Evolutionary conservation across 1,140 invertebrate species (phyloP), one percentile per base, ranked within the genome.

Genomic region (Brachionus asplanchnoidis): DNA sequence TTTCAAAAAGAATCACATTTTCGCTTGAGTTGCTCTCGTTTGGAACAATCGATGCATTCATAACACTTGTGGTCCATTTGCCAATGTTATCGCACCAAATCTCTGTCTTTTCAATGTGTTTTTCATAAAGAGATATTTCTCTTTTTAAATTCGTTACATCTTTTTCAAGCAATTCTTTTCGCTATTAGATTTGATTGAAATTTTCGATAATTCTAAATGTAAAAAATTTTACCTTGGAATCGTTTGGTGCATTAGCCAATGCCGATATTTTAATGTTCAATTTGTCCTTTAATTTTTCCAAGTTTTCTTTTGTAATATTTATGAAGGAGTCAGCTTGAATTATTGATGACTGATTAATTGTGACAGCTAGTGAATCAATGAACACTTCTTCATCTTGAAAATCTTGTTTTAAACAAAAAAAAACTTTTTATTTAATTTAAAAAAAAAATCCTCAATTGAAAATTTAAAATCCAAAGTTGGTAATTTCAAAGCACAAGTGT

Each of bases 21-120:
- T 91, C 5, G 93, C 42, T 73, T 9, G 68, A 20, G 40, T 73
- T 73, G 20, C n/a, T 73, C 17, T 73, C 68, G n/a, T 23, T 26
- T 26, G 20, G 42, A 79, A 79, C 56, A 89, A 95, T 93, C 90
- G 95, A 93, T 12, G 94, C 93, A 86, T 92, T 94, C 88, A 95
- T 93, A 6, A 96, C 93, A 68, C 93, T 92, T 7, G 94, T 94
- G 85, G 93, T 92, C 95, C 95, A 97, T 84, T 92, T 92, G 23
- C 95, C 95, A 80, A 95, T 90, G 88, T 96, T 94, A 86, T 95
- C 94, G 2, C 93, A 94, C 95, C 95, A 97, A 68, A 93, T 92
- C 90, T 95, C 94, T 0, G 95, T 95, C 46, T 95, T 91, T n/a
- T 93, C 92, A 40, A 96, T 91, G 90, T 96, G 95, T 1, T 93